Percentiles rank a stretch among this genome's conserved stretches.
Conservation (phyloP, 2,113 vertebrate species). For the Poecile atricapillus region DNA sequence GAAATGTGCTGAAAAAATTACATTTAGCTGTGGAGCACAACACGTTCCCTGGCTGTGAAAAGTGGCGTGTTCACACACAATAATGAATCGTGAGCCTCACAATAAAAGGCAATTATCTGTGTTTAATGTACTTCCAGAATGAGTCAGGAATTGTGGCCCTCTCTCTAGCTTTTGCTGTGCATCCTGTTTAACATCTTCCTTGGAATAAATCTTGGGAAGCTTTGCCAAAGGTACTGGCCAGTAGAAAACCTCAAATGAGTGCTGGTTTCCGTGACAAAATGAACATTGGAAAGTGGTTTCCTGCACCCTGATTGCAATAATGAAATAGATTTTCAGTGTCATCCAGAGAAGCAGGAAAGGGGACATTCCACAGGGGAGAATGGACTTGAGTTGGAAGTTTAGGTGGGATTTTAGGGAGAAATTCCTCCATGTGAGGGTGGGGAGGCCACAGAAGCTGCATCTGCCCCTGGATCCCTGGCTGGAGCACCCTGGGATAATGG, state of each 20-base stretch:
- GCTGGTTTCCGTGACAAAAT: not conserved
- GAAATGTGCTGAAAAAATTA: not conserved
- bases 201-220: not conserved
- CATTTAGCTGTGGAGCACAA: not conserved
- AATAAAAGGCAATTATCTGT: not conserved
- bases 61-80: not conserved
- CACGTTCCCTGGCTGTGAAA: not conserved
- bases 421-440: accelerated
- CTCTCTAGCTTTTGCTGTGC: not conserved
- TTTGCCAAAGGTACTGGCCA: not conserved
- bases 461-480: not conserved
- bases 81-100: not conserved
- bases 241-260: not conserved
- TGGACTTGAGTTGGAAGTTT: not conserved
- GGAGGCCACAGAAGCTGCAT: not conserved
- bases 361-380: not conserved
- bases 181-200: not conserved
- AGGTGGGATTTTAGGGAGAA: not conserved
- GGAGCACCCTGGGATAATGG: accelerated
- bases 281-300: not conserved
- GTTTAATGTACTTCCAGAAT: not conserved
- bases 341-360: not conserved
- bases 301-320: not conserved
- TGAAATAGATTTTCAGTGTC: not conserved
- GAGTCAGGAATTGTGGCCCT: not conserved